Evolutionary conservation across 2,888 invertebrate genomes (phyloP), one percentile per base, ranked within the genome.

Genomic region (Cinara cedri): DNA sequence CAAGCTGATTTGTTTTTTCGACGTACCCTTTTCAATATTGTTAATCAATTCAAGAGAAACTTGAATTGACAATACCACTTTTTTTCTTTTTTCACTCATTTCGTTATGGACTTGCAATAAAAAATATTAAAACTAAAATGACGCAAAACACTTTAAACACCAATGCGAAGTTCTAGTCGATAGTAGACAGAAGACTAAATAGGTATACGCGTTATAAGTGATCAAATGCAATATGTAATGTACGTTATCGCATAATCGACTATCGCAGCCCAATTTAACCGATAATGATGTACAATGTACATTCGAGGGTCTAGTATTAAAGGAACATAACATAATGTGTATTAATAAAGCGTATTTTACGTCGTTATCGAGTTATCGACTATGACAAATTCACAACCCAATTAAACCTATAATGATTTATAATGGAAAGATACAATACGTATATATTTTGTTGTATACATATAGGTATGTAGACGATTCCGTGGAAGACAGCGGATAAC

Each of bases 1-100:
- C 65, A 46, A 65, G 21, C 14, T 65, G 46, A 65, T 65, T 46
- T 46, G 44, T 65, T 65, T 65, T 65, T 65, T 65, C 44, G 16
- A 16, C 6, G 16, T 57, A 57, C 14, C 57, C 57, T 57, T 57
- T 57, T 57, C 24, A 24, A 57, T 24, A 4, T 13, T 26, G 4
- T 24, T 26, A 24, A 54, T 49, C 46, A 49, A 49, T 49, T 49
- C 46, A 16, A 51, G 34, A 4, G 3, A 4, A 3, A 4, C 34
- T 6, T 34, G 6, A 4, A 34, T 34, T 34, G 34, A 34, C 51
- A 51, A 51, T 11, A 51, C 51, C 51, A 51, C 51, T 51, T 51
- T 51, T 51, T 51, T 49, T 49, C 49, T 49, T 49, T 49, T 49
- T 51, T 51, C 16, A 16, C 51, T 51, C 51, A 51, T 51, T 51